Base-by-base conservation (phyloP, 2,888 invertebrate genomes). In the Tetanocera ferruginea region DNA sequence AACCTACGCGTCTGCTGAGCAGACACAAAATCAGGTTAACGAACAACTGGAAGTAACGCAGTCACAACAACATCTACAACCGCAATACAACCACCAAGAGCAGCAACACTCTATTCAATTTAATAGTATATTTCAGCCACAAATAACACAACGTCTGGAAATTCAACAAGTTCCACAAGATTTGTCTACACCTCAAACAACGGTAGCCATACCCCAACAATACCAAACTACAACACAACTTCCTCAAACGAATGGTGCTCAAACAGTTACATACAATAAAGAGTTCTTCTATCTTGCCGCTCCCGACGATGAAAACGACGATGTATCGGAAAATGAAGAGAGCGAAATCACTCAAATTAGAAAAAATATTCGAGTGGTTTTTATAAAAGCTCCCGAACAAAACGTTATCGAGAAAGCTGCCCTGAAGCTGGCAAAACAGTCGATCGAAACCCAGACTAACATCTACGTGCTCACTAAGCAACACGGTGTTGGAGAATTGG, bases 401-500 rank as follows among this genome's bases (percentile, higher is more conserved):
- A 83, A 83, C 73, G 82, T 79, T 6, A 23, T 83, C 5, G 66
- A 73, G 28, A 80, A 83, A 6, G 82, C 83, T 1, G 83, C 81
- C 0, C 62, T 83, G 5, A 81, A 83, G 52, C 25, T 84, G 31
- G 82, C 82, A n/a, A 80, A 82, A 76, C 81, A 84, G 49, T 76
- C 80, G 0, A 67, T 73, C 6, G 79, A 80, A 9, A 78, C 81
- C 6, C 77, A 77, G 52, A 85, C 85, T 0, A 82, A 80, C 37
- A 83, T 85, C 64, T 85, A 85, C 71, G 83, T 85, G 19, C 79
- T 85, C 2, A 83, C 80, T 72, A 84, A 84, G 73, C 83, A 85
- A 71, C 80, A 83, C 11, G 83, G 82, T 71, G 78, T 81, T 66
- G 71, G 78, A 6, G 81, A 82, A 8, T 76, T 85, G 60, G 81